Percentiles rank a stretch among this genome's conserved stretches.
These are phyloP conservation scores for Enteromius thamalakanensis DNA, from an alignment of 2,797 vertebrate species.

Conservation along the genomic window DNA sequence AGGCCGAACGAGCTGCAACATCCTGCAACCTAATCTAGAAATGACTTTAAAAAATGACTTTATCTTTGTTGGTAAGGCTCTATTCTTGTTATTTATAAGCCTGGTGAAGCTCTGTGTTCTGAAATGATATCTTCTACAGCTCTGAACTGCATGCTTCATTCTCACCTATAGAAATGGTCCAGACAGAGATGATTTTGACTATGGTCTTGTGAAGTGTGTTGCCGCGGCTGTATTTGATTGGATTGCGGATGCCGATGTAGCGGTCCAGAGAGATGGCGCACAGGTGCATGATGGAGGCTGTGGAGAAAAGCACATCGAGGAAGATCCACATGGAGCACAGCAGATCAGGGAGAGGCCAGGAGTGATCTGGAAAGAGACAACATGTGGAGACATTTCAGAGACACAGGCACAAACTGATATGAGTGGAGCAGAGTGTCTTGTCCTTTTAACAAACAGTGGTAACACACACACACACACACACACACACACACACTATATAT, in stretches of 20 bases:
- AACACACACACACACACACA: too few species aligned
- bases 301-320: constrained; percentile 88
- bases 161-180: constrained; percentile 87
- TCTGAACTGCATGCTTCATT: background rate
- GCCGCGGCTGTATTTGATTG: constrained; percentile 86
- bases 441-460: too few species aligned
- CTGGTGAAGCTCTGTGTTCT: background rate
- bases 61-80: background rate
- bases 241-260: constrained; percentile 87
- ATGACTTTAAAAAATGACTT: background rate
- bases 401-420: background rate
- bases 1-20: background rate
- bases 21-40: background rate
- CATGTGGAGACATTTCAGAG: background rate
- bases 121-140: too few species aligned
- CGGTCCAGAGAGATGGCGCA: constrained; percentile 89
- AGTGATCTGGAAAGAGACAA: constrained; percentile 74
- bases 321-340: constrained; percentile 89
- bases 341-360: constrained; percentile 83
- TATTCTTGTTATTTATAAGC: background rate
- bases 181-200: constrained; percentile 86
- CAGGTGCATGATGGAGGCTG: constrained; percentile 89
- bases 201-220: constrained; percentile 87
- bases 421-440: background rate
- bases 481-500: too few species aligned